These are phyloP conservation scores for Haliclystus octoradiatus DNA, from an alignment of 30 jellyfish, hydroid and myxozoan species.

Conservation along the genomic window DNA sequence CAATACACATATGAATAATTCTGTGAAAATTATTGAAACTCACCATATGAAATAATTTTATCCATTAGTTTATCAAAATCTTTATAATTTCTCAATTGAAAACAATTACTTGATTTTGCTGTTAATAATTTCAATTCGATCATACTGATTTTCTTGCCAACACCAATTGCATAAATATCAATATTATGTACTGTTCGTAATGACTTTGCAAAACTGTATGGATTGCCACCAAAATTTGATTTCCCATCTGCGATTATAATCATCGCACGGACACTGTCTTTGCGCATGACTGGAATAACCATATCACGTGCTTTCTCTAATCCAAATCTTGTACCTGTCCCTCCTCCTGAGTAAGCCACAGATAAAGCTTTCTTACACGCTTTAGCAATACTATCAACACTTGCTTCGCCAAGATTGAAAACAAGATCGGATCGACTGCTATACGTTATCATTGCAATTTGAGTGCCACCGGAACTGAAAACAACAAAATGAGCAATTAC, in stretches of 20 bases:
- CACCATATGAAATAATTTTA: conserved; percentile 20
- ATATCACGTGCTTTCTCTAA: conserved; percentile 4
- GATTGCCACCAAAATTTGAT: conserved; percentile 56
- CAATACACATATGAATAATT: no score
- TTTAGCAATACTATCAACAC: conserved; percentile 19
- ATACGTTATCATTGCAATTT: conserved; percentile 59
- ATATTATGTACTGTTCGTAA: conserved; percentile 7
- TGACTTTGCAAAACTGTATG: conserved; percentile 22
- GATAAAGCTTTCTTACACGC: conserved; percentile 10
- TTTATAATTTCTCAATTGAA: conserved; percentile 7
- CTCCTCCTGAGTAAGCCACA: conserved; percentile 50
- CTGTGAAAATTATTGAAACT: neutral
- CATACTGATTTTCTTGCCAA: conserved; percentile 37
- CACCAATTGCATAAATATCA: conserved; percentile 43
- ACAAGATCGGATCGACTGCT: conserved; percentile 45
- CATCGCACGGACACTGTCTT: conserved; percentile 9
- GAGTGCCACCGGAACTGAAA: conserved; percentile 43
- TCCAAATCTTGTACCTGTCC: conserved; percentile 42
- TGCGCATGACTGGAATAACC: conserved; percentile 4
- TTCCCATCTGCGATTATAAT: conserved; percentile 61
- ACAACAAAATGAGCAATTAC: neutral
- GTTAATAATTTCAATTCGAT: conserved; percentile 14
- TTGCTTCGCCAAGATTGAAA: conserved; percentile 33
- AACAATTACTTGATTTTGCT: neutral
- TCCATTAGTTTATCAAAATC: conserved; percentile 15